Evolutionary conservation across 2,113 vertebrate genomes (phyloP).

Genomic region (Pitta sordida): DNA sequence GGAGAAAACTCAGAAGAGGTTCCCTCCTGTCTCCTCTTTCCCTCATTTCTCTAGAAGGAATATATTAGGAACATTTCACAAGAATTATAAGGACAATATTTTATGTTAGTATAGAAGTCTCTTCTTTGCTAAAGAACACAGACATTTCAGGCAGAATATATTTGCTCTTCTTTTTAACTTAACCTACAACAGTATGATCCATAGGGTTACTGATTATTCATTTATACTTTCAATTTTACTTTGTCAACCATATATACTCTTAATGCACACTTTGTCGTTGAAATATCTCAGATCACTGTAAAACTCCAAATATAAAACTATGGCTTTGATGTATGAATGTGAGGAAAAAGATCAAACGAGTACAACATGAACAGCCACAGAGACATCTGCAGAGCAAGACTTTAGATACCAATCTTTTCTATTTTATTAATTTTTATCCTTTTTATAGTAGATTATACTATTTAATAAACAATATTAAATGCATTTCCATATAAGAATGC

Average conservation of each 20-base stretch:
- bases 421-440: background rate
- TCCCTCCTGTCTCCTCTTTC: no score
- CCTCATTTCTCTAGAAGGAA: no score
- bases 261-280: background rate
- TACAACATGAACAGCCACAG: background rate
- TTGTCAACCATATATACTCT: background rate
- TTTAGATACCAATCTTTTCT: background rate
- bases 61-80: no score
- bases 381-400: background rate
- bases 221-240: background rate
- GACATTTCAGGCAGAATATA: background rate
- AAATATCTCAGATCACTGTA: background rate
- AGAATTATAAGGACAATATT: background rate
- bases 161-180: background rate
- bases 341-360: background rate
- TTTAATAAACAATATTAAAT: background rate
- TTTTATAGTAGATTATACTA: background rate
- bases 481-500: background rate
- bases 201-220: background rate
- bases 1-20: no score
- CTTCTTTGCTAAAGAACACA: background rate
- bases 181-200: no score
- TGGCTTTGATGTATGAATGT: background rate
- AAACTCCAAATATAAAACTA: background rate
- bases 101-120: background rate